Evolutionary conservation across 37 sponge, comb jelly and placozoan genomes (phyloP), one percentile per base, ranked within the genome.

Genomic region (Ianthella basta): DNA sequence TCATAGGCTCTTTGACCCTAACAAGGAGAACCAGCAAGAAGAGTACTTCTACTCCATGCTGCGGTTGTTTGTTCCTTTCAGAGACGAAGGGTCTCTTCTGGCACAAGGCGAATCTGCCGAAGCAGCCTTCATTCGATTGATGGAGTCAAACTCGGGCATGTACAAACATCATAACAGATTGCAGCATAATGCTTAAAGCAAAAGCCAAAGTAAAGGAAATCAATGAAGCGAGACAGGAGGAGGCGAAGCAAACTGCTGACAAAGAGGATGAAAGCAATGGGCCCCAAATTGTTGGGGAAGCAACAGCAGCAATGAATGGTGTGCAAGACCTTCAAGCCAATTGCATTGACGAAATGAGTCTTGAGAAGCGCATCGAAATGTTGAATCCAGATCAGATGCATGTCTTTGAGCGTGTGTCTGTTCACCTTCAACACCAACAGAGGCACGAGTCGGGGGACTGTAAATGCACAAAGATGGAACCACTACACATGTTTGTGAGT

Each of bases 331-430:
- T 72, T 0, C 27, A 69, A 24, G 36, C 33, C 4, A 50, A 86
- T 20, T 23, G 23, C 8, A 55, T 27, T 56, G 55, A 41, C 38
- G 20, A 24, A 19, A 21, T 81, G 15, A 73, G 56, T 32, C 56
- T 86, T 24, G 86, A 80, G 14, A 64, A 85, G 79, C 32, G 80
- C 29, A 79, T 87, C 10, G 29, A 70, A 15, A 86, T 83, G 87
- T 63, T 91, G 6, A 87, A 91, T 84, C 34, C 64, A 54, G 91
- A 91, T 50, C 91, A 91, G 82, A 55, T 40, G 21, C 32, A 84
- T 0, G 37, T 91, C 30, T 91, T 80, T 40, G 65, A 91, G 20
- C 63, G 56, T 24, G 81, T 91, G 6, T 50, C 24, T 15, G 40
- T 18, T 20, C 82, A 85, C 55, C 44, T 84, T 15, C 16, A 13